phyloP scores from a whole-genome alignment of 2,113 vertebrate genomes.

The Spizaetus ornatus region DNA sequence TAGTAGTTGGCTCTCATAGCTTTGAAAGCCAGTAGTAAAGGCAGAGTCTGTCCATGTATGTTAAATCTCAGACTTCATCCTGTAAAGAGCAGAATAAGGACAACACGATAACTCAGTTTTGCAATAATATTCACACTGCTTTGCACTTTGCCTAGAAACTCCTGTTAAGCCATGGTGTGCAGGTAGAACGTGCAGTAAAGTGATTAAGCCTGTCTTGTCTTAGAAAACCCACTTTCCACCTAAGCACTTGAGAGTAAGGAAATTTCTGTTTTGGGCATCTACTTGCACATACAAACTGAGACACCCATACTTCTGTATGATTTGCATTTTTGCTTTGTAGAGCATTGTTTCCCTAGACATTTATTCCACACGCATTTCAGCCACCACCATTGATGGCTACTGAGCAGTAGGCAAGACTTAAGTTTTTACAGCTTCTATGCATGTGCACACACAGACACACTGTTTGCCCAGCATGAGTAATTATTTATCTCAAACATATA shows the following conservation, averaged over 20 bases:
- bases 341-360: background rate
- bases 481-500: background rate
- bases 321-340: background rate
- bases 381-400: background rate
- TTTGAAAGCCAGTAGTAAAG: background rate
- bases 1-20: background rate
- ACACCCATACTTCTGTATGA: background rate
- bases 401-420: background rate
- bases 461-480: background rate
- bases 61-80: background rate
- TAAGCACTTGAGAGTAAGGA: background rate
- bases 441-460: fast-evolving
- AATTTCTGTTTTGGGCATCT: background rate
- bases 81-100: background rate
- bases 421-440: background rate
- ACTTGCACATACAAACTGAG: background rate
- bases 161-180: background rate
- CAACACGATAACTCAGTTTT: background rate
- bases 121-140: background rate
- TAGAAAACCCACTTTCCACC: background rate
- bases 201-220: background rate
- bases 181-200: background rate
- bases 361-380: background rate
- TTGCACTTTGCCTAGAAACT: background rate
- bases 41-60: background rate